Conservation (phyloP, 1,140 invertebrate species). For the Nasonia longicornis region DNA sequence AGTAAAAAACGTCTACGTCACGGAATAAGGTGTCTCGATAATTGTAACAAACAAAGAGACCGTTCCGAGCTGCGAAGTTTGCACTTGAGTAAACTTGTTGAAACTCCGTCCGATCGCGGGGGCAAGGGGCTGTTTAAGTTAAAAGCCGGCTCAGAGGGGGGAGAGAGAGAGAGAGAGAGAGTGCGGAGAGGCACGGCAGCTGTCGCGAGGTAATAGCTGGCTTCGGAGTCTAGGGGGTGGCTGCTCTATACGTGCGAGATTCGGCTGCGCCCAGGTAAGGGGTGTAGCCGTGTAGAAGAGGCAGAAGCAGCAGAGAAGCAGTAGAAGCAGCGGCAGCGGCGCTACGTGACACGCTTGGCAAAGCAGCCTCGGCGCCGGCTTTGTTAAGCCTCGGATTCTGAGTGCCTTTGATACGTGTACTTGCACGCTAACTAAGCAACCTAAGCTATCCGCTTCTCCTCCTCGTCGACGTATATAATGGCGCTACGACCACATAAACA, state of each 20-base stretch:
- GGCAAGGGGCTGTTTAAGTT: no score
- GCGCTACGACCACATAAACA: conserved; percentile 38
- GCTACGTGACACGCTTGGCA: conserved; percentile 70
- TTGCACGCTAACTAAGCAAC: conserved; percentile 71
- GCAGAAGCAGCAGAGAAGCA: conserved; percentile 50
- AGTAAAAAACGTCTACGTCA: no score
- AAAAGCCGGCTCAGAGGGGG: no score
- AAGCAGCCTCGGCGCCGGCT: conserved; percentile 56
- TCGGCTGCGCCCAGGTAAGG: conserved; percentile 58
- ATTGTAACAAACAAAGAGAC: no score
- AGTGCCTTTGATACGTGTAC: conserved; percentile 72
- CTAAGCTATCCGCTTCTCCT: conserved; percentile 63
- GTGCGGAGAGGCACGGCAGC: background rate
- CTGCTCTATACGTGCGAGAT: background rate
- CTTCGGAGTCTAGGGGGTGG: background rate
- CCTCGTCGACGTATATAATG: conserved; percentile 50
- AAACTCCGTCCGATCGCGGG: no score
- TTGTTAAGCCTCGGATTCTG: conserved; percentile 68
- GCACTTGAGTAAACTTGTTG: no score
- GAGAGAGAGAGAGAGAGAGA: no score
- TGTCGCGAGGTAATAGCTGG: background rate
- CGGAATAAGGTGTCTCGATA: no score
- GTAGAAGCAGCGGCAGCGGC: conserved; percentile 55
- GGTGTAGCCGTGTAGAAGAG: conserved; percentile 33
- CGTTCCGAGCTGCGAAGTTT: no score